Percentiles rank a stretch among this genome's conserved stretches.
Conservation (phyloP, 1,140 invertebrate species). For the Drosophila dunni region DNA sequence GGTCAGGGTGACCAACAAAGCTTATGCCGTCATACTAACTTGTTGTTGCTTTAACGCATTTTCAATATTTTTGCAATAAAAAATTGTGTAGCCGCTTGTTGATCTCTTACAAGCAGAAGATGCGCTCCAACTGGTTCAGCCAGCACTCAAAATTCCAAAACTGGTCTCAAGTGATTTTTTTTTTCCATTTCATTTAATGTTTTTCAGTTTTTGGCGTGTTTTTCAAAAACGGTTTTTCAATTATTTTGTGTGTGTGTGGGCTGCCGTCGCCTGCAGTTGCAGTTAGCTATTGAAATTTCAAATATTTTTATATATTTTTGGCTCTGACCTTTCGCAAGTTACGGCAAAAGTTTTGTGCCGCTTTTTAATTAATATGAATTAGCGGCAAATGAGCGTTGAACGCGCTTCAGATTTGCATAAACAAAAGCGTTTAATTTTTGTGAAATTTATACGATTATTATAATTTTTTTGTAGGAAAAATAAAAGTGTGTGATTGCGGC, state of each 20-base stretch:
- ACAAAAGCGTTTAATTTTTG: slow-evolving; percentile 53
- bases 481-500: background rate
- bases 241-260: slow-evolving; percentile 49
- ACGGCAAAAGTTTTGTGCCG: slow-evolving; percentile 21
- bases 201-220: slow-evolving; percentile 36
- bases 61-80: slow-evolving; percentile 83
- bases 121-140: slow-evolving; percentile 76
- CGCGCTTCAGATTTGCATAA: slow-evolving; percentile 47
- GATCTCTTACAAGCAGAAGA: slow-evolving; percentile 70
- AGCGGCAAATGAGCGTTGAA: slow-evolving; percentile 27
- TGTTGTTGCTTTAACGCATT: slow-evolving; percentile 65
- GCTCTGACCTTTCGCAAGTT: slow-evolving; percentile 12
- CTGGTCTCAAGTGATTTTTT: slow-evolving; percentile 58
- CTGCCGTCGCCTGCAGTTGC: slow-evolving; percentile 57
- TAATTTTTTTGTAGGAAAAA: slow-evolving; percentile 54
- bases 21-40: slow-evolving; percentile 37
- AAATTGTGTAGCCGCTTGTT: slow-evolving; percentile 53
- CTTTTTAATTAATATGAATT: background rate
- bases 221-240: slow-evolving; percentile 37
- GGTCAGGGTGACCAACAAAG: slow-evolving; percentile 78
- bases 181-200: slow-evolving; percentile 21
- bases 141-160: slow-evolving; percentile 59
- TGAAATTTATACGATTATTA: slow-evolving; percentile 68
- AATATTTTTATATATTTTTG: slow-evolving; percentile 14
- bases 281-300: slow-evolving; percentile 34